Evolutionary conservation across 1,140 invertebrate genomes (phyloP), one percentile per base, ranked within the genome.

Genomic region (Lepidurus couesii): DNA sequence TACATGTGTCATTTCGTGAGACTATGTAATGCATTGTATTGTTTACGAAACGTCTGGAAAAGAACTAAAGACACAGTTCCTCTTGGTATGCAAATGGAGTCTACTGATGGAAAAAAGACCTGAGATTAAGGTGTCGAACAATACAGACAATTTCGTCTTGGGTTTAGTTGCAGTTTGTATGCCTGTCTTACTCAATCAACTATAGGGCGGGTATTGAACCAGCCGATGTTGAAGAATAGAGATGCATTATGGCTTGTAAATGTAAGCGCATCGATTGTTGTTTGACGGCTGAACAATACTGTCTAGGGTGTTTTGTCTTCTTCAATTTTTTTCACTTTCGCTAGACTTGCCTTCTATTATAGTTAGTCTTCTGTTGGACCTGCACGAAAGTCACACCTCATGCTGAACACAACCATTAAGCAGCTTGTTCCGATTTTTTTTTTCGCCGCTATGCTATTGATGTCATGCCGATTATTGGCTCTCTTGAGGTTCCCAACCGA

Each of bases 301-400:
- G 16, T 65, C 21, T 21, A 65, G 16, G 53, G 16, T 16, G 3
- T 65, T 65, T 9, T 9, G 16, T 65, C 21, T 21, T 65, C 34
- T 34, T 34, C 34, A 34, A 34, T 34, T 65, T 7, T 65, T 65
- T 65, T 65, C 53, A 9, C 53, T 65, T 65, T 65, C 53, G 53
- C 53, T 21, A 21, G 53, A 65, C 53, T 13, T 65, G 53, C 13
- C 53, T 16, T 7, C 21, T 21, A 21, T 21, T 9, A 65, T 21
- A 16, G 53, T 21, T 3, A 1, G 34, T 34, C 34, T 34, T 34
- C 4, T 65, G 21, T 16, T 65, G 53, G 16, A 65, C 9, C n/a
- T 65, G 53, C 53, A 65, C 53, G 53, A 65, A 65, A 65, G 13
- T 65, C 13, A 65, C 53, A 65, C 53, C 53, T 65, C 16, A 21